phyloP scores from a whole-genome alignment of 2,113 vertebrate species.

The Tachuris rubrigastra region DNA sequence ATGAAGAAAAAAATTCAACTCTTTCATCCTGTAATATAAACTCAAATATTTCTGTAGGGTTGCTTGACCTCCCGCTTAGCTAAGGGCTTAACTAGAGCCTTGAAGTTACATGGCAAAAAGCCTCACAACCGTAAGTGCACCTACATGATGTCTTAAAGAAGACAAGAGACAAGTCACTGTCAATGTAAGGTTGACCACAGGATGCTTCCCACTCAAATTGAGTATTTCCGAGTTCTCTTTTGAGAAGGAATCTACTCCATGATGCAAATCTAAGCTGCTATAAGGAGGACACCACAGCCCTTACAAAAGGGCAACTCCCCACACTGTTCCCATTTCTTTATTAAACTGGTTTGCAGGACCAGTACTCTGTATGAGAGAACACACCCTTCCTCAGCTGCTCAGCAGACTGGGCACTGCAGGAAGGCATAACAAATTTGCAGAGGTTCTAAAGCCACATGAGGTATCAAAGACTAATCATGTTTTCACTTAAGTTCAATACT shows the following conservation, averaged over 20 bases:
- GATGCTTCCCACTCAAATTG: neutral
- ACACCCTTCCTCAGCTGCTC: neutral
- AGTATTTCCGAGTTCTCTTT: neutral
- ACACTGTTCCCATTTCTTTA: neutral
- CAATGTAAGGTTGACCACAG: neutral
- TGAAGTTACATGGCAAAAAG: neutral
- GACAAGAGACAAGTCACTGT: neutral
- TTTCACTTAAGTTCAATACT: neutral
- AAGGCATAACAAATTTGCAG: neutral
- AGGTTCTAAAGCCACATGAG: neutral
- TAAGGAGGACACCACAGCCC: neutral
- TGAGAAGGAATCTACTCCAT: neutral
- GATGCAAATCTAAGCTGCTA: neutral
- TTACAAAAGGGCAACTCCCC: neutral
- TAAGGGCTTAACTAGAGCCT: neutral
- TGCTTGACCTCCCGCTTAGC: neutral
- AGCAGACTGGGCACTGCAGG: neutral
- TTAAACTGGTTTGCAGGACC: neutral
- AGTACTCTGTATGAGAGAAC: neutral
- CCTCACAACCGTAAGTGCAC: neutral
- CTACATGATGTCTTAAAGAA: neutral
- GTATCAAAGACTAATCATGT: neutral
- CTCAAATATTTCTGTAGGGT: neutral
- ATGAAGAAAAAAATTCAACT: neutral
- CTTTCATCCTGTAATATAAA: neutral